Evolutionary conservation across 2,888 invertebrate genomes (phyloP), one percentile per base, ranked within the genome.

Genomic region (Protonemura montana): DNA sequence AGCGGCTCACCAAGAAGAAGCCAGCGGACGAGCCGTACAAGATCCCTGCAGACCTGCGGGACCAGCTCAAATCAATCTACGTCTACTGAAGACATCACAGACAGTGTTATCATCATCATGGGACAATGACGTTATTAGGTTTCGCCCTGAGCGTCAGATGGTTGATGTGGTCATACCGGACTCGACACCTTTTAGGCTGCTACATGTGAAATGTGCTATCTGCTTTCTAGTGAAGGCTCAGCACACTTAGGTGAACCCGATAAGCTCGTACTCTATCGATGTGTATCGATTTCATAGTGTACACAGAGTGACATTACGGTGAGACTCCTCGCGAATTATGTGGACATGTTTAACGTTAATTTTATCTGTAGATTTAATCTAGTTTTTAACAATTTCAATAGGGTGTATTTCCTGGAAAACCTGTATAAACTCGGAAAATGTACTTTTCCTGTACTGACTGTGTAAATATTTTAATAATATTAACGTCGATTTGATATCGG

Each of bases 21-120:
- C 95, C 96, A 88, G 94, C 95, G 90, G 95, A 95, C 91, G 95
- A 96, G 91, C 94, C 95, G 89, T 96, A 96, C 92, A 95, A 95
- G 91, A 96, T 97, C 93, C 97, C 97, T 89, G 96, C 96, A 87
- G 97, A 97, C 93, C 93, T 97, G 90, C 96, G 96, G 91, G 96
- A 96, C 89, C 97, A 97, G 93, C 94, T 97, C 89, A 97, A 97
- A 92, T 95, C 96, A 91, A 97, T 97, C 91, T 97, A 97, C 92
- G 97, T 97, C 91, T 97, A 97, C 92, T 97, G 93, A 93, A 35
- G 35, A 35, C 35, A 35, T 35, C 35, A 35, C 35, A 35, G 35
- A n/a, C n/a, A n/a, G n/a, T n/a, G n/a, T n/a, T n/a, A n/a, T n/a
- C n/a, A n/a, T n/a, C n/a, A n/a, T n/a, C n/a, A n/a, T 35, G 35